A percentile compares a stretch with the other conserved stretches of the same genome.
Evolutionary conservation across 2,888 invertebrate species (phyloP).

Genomic region (Lasioglossum lativentre): DNA sequence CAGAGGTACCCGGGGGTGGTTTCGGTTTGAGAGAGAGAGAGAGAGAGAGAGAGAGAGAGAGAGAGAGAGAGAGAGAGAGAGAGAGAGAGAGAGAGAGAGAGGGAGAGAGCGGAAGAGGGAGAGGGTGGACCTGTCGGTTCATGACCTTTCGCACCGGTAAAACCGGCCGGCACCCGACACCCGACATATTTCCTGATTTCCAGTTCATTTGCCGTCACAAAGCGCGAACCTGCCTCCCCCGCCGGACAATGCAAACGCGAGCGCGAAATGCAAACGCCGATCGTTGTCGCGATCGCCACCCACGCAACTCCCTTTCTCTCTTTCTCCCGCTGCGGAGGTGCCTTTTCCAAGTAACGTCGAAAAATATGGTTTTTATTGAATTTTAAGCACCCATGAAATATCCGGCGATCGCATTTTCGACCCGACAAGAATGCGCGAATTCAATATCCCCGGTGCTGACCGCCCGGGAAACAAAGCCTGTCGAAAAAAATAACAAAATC

Average conservation of each 20-base stretch:
- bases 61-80: background rate
- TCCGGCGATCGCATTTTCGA: slow-evolving; percentile 25
- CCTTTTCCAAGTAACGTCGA: slow-evolving; percentile 23
- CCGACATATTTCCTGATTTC: slow-evolving; percentile 69
- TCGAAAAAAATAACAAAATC: slow-evolving; percentile 19
- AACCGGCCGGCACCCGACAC: slow-evolving; percentile 59
- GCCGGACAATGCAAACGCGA: slow-evolving; percentile 48
- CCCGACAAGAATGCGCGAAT: background rate
- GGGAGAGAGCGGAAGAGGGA: background rate
- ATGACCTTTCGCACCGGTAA: slow-evolving; percentile 59
- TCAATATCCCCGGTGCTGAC: background rate
- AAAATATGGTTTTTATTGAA: slow-evolving; percentile 51
- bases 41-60: background rate
- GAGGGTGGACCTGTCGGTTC: slow-evolving; percentile 36
- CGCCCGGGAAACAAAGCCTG: slow-evolving; percentile 9
- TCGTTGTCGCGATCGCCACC: slow-evolving; percentile 37
- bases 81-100: background rate
- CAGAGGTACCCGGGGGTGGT: slow-evolving; percentile 6
- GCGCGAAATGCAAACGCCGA: slow-evolving; percentile 58
- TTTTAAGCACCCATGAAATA: slow-evolving; percentile 58
- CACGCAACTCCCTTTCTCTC: background rate
- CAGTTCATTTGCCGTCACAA: slow-evolving; percentile 69
- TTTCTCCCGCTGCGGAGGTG: background rate
- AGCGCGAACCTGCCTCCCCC: slow-evolving; percentile 51
- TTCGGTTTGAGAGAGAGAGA: background rate